phyloP scores from a whole-genome alignment of 2,888 invertebrate genomes.

The Deilephila elpenor region DNA sequence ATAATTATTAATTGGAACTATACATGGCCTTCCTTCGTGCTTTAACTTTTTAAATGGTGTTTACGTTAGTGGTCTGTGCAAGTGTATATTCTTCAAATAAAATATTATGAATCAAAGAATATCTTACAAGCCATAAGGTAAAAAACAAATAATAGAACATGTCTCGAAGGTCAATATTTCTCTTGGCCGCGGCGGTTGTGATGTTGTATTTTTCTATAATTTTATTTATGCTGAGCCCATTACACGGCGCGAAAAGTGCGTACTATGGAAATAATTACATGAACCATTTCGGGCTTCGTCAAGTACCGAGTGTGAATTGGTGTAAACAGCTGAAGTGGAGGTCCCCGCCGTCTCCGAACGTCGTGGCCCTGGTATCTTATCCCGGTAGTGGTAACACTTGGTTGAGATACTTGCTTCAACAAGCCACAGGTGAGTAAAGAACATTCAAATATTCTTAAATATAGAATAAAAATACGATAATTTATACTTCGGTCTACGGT shows the following conservation, averaged over 20 bases:
- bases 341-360: constrained; percentile 74
- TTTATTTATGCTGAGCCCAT: constrained; percentile 70
- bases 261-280: constrained; percentile 62
- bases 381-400: constrained; percentile 95
- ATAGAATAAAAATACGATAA: not conserved
- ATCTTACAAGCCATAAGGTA: constrained; percentile 8
- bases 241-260: constrained; percentile 59
- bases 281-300: constrained; percentile 62
- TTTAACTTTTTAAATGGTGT: constrained; percentile 8
- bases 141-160: constrained; percentile 47
- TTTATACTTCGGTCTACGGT: no score
- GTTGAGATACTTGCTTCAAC: constrained; percentile 91
- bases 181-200: constrained; percentile 67
- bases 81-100: not conserved
- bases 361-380: constrained; percentile 89
- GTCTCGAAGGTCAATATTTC: constrained; percentile 71
- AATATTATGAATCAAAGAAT: constrained; percentile 38
- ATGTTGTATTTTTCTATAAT: constrained; percentile 75
- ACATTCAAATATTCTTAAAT: not conserved
- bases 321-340: constrained; percentile 79
- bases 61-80: not conserved
- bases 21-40: constrained; percentile 6
- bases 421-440: constrained; percentile 86
- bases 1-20: not conserved
- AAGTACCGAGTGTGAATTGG: constrained; percentile 75